Evolutionary conservation across 2,797 vertebrate species (phyloP), one percentile per base, ranked within the genome.

Genomic region (Toxotes lorentzi): DNA sequence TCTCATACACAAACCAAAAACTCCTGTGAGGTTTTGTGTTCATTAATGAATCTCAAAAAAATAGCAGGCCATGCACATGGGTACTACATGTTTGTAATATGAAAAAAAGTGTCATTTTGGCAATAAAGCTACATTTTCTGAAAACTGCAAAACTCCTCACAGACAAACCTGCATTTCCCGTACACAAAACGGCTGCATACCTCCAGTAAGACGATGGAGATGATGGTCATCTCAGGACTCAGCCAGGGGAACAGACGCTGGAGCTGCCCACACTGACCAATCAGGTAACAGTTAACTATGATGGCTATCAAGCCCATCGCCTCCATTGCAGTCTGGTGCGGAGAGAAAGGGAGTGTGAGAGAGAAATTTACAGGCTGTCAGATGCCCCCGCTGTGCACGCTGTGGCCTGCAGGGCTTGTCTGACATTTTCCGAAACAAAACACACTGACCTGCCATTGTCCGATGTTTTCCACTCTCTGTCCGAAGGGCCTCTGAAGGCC

Each of bases 281-380:
- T 97, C 93, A 99, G 94, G 92, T 98, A 99, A 88, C 97, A 99
- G 94, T 99, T 99, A 21, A 99, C 97, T 74, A 99, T 96, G 48
- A 99, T 98, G 65, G 97, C 98, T 81, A 99, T 91, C 60, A 99
- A 90, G 0, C 98, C 98, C 97, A 99, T 98, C 64, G 95, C 97
- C 87, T 99, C 98, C 97, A 99, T 98, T 21, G 96, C 97, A 80
- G 96, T 98, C 97, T 99, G 95, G 62, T 66, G 54, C 82, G 76
- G 30, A 81, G 14, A 48, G 57, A 60, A 21, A 56, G 35, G 80
- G 5, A 78, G 10, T 4, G 50, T 59, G 7, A 76, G 32, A 63
- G 34, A 71, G 19, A 58, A 0, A 70, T 56, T 51, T n/a, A 67
- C n/a, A 74, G 23, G 23, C 30, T 41, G 34, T 78, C 63, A 67